Percentiles rank a stretch among this genome's conserved stretches.
phyloP scores from a whole-genome alignment of 2,888 invertebrate species.

The Philereme transversata region DNA sequence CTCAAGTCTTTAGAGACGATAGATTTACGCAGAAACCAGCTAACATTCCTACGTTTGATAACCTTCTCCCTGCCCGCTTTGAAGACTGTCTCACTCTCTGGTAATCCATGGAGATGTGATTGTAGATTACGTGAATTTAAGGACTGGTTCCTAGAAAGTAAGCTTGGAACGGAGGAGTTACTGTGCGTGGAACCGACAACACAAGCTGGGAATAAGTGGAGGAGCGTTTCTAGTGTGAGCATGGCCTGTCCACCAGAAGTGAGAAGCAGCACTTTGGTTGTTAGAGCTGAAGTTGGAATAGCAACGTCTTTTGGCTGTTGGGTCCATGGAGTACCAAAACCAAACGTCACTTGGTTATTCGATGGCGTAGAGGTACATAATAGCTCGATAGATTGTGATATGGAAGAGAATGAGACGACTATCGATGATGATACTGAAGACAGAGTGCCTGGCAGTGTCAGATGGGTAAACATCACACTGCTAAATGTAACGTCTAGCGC shows the following conservation, averaged over 20 bases:
- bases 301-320: slow-evolving; percentile 93
- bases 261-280: slow-evolving; percentile 83
- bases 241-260: slow-evolving; percentile 94
- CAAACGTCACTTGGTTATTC: slow-evolving; percentile 92
- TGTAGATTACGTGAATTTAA: slow-evolving; percentile 93
- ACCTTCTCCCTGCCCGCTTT: slow-evolving; percentile 88
- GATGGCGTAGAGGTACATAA: slow-evolving; percentile 85
- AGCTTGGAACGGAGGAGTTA: slow-evolving; percentile 90
- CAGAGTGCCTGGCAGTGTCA: slow-evolving; percentile 76
- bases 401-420: slow-evolving; percentile 74
- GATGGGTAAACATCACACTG: slow-evolving; percentile 93
- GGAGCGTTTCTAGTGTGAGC: slow-evolving; percentile 88
- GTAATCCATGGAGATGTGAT: slow-evolving; percentile 96
- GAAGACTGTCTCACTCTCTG: slow-evolving; percentile 91
- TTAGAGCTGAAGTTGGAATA: slow-evolving; percentile 91
- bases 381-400: slow-evolving; percentile 74
- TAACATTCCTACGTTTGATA: slow-evolving; percentile 85
- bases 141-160: slow-evolving; percentile 92
- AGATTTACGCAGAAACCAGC: slow-evolving; percentile 91
- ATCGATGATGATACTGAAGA: slow-evolving; percentile 73
- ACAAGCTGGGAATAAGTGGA: slow-evolving; percentile 89
- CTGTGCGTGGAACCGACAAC: slow-evolving; percentile 89
- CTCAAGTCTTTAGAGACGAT: slow-evolving; percentile 89
- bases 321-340: slow-evolving; percentile 92
- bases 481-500: slow-evolving; percentile 92